Percentiles rank a stretch among this genome's conserved stretches.
Conservation (phyloP, 2,113 vertebrate species). For the Scopus umbretta region DNA sequence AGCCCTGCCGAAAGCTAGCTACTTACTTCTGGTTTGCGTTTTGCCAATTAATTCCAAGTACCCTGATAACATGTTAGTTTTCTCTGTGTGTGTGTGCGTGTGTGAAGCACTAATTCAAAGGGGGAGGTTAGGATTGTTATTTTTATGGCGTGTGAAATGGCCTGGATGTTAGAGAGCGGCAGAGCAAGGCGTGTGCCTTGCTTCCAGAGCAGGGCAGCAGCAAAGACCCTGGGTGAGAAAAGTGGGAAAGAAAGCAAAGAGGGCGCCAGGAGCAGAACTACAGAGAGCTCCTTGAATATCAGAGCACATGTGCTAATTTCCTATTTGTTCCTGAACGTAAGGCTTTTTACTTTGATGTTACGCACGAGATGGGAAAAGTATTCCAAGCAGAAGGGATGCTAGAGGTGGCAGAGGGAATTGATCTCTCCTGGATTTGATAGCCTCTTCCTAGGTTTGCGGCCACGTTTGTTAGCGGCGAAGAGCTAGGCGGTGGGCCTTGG, state of each 20-base stretch:
- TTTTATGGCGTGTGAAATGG: background rate
- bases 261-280: background rate
- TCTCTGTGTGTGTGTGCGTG: background rate
- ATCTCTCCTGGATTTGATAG: background rate
- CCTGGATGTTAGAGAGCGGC: background rate
- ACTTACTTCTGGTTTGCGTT: constrained; percentile 23
- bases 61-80: background rate
- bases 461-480: background rate
- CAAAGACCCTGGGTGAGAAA: background rate
- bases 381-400: background rate
- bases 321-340: background rate
- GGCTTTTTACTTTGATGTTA: background rate
- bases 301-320: background rate
- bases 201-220: background rate
- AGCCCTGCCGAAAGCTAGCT: background rate
- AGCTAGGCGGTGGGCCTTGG: background rate
- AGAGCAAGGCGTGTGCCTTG: background rate
- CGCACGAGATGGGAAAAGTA: background rate
- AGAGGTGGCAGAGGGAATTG: background rate
- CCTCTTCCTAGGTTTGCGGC: background rate
- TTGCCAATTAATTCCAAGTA: background rate
- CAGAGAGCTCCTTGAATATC: background rate
- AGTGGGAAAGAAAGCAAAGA: background rate
- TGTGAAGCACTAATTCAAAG: background rate
- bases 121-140: background rate